Conservation (phyloP, 2,113 vertebrate genomes). For the Larimichthys crocea region DNA sequence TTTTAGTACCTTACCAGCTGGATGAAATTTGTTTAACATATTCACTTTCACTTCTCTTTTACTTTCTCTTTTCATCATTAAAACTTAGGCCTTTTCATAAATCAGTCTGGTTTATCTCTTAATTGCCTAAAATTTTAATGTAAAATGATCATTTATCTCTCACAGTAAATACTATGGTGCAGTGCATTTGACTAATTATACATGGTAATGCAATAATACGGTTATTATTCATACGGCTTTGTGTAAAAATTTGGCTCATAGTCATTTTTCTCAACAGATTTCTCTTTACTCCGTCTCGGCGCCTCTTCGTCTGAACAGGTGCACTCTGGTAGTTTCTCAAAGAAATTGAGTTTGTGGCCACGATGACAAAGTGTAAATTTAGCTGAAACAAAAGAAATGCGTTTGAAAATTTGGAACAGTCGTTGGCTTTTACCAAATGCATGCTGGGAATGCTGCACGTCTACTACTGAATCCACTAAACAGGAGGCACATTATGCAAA, state of each 20-base stretch:
- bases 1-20: not conserved
- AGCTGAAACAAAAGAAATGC: not conserved
- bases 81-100: not conserved
- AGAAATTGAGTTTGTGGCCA: not conserved
- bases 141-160: not conserved
- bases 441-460: slow-evolving; percentile 6
- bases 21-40: not conserved
- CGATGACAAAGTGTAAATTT: not conserved
- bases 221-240: not conserved
- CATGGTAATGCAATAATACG: not conserved
- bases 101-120: not conserved
- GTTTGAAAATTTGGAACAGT: not conserved
- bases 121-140: slow-evolving; percentile 13
- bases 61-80: not conserved
- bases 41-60: not conserved
- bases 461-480: slow-evolving; percentile 18
- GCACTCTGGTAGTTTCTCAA: slow-evolving; percentile 4
- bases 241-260: not conserved
- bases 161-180: not conserved
- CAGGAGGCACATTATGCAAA: slow-evolving; percentile 14
- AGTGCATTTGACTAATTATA: slow-evolving; percentile 12
- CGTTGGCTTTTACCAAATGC: slow-evolving; percentile 26
- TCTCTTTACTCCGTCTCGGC: not conserved
- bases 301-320: not conserved
- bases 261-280: not conserved